Evolutionary conservation across 2,113 vertebrate genomes (phyloP), one percentile per base, ranked within the genome.

Genomic region (Pao palembangensis): DNA sequence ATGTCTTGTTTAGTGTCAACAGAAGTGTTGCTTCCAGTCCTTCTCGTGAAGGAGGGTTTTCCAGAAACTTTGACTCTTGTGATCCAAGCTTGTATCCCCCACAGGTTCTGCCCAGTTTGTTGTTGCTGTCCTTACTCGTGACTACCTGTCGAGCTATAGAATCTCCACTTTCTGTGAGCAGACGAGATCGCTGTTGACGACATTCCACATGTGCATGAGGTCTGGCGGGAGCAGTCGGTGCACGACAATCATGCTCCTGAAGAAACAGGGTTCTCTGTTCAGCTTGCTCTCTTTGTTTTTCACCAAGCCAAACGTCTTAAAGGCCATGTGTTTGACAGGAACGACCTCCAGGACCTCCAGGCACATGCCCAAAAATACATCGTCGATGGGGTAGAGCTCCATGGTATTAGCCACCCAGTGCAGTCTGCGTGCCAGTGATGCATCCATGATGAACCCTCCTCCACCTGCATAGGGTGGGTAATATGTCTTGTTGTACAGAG

Each of bases 351-450:
- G 90, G 58, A 92, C 87, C 65, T 98, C 92, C 61, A 99, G 76
- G 76, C 96, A 98, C 97, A 99, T 99, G 59, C 97, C 97, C 54
- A 99, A 81, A 77, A 96, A 99, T 44, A 99, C 97, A 0, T 99
- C 97, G 0, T 99, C 97, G 0, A 99, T 99, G 38, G 97, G 97
- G 50, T 93, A 99, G 15, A 98, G 88, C 61, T 99, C 93, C 86
- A 97, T 67, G 0, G 79, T 90, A 63, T 95, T 92, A 0, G 94
- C 94, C 6, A 87, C 89, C 12, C 50, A 87, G 70, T 88, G 83
- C 62, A 99, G 91, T 78, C 71, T 93, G 46, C 86, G 91, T 13
- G 92, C 94, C 55, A 98, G 75, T 0, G 62, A 42, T 0, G 93
- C 93, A 0, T 91, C 89, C 96, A 99, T 98, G 55, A 99, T 58